Percentiles rank a stretch among this genome's conserved stretches.
Evolutionary conservation across 2,113 vertebrate genomes (phyloP).

Genomic region (Australoheros scitulus): DNA sequence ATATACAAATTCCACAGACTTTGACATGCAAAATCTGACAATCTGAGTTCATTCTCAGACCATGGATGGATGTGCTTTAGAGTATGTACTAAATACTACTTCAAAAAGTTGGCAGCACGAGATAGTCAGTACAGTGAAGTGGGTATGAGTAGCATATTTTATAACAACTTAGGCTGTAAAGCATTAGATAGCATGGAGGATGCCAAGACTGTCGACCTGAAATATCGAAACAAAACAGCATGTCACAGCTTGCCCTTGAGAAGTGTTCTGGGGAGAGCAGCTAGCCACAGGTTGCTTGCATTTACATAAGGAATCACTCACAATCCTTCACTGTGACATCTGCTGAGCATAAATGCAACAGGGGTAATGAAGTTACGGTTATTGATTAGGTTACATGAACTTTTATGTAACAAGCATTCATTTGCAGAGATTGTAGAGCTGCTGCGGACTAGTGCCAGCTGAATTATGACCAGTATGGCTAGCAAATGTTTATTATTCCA

Average conservation of each 20-base stretch:
- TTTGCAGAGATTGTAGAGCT: conserved; percentile 57
- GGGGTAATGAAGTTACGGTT: conserved; percentile 77
- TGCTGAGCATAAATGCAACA: conserved; percentile 70
- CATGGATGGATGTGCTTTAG: neutral
- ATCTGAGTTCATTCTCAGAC: neutral
- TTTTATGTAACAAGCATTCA: conserved; percentile 64
- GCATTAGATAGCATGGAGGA: conserved; percentile 42
- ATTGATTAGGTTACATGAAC: conserved; percentile 77
- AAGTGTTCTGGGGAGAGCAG: conserved; percentile 51
- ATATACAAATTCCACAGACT: neutral
- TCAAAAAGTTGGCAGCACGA: conserved; percentile 6
- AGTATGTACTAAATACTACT: conserved; percentile 1
- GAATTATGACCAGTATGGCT: conserved; percentile 48
- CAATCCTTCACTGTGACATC: conserved; percentile 76
- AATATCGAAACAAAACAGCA: conserved; percentile 56
- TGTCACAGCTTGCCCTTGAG: conserved; percentile 72
- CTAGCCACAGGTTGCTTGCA: conserved; percentile 63
- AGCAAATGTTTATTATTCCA: conserved; percentile 42
- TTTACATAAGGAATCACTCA: conserved; percentile 80
- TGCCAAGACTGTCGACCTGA: conserved; percentile 47
- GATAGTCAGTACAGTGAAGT: neutral
- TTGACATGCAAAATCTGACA: neutral
- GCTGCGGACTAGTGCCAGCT: conserved; percentile 19
- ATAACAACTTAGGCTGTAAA: conserved; percentile 44
- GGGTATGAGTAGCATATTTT: conserved; percentile 33